These are phyloP conservation scores for Drosophila mulleri DNA, from an alignment of 2,888 invertebrate species.

Conservation along the genomic window DNA sequence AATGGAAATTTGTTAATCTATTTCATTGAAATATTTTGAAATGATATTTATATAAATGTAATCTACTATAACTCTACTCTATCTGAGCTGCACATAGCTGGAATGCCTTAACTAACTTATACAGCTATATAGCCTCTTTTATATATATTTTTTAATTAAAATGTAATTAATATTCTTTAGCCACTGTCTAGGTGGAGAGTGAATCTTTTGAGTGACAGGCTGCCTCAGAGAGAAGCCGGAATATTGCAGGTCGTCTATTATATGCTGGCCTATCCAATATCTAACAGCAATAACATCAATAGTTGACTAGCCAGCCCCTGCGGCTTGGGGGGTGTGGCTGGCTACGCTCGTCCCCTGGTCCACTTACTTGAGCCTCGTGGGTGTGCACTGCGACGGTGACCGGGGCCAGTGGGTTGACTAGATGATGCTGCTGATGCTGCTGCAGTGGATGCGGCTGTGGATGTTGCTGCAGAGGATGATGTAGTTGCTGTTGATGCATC, in stretches of 20 bases:
- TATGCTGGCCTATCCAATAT: background rate
- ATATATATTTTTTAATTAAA: background rate
- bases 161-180: background rate
- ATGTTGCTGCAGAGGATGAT: conserved; percentile 52
- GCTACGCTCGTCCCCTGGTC: background rate
- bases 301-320: background rate
- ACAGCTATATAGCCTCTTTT: too few species aligned
- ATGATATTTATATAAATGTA: too few species aligned
- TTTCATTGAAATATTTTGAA: too few species aligned
- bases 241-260: background rate
- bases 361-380: conserved; percentile 85
- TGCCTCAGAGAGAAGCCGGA: background rate
- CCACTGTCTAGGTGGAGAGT: too few species aligned
- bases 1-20: too few species aligned
- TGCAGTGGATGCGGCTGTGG: conserved; percentile 44
- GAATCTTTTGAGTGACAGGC: background rate
- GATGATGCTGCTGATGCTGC: conserved; percentile 69
- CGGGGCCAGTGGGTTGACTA: conserved; percentile 85
- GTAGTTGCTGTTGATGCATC: conserved; percentile 37
- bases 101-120: too few species aligned
- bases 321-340: background rate
- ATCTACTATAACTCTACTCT: too few species aligned
- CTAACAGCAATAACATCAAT: background rate
- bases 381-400: conserved; percentile 85
- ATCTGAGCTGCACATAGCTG: too few species aligned